Percentiles rank a stretch among this genome's conserved stretches.
phyloP scores from a whole-genome alignment of 2,113 vertebrate genomes.

The Protobothrops flavoviridis region DNA sequence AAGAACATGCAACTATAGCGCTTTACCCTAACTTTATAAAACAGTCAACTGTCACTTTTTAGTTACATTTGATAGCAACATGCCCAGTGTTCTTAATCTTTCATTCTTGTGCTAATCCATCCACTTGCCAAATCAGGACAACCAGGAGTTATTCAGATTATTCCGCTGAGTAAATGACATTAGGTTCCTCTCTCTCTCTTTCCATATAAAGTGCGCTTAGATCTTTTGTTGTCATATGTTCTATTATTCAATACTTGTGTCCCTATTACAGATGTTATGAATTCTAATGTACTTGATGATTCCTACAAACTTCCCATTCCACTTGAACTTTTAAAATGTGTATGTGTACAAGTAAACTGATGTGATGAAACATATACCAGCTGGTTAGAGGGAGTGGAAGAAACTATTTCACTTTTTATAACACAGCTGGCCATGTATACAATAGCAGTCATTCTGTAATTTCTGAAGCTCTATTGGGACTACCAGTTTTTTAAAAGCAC shows the following conservation, averaged over 20 bases:
- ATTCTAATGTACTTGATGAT: not conserved
- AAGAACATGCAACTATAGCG: conserved; percentile 25
- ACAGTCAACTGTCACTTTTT: not conserved
- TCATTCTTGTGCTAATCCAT: not conserved
- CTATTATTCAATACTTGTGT: not conserved
- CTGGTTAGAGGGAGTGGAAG: not conserved
- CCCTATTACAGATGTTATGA: not conserved
- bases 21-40: not conserved
- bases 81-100: not conserved
- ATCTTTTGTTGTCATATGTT: not conserved
- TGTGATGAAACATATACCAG: not conserved
- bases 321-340: not conserved
- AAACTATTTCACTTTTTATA: not conserved
- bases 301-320: not conserved
- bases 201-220: not conserved
- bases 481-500: not conserved
- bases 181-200: not conserved
- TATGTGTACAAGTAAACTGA: not conserved
- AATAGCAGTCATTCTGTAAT: not conserved
- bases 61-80: not conserved
- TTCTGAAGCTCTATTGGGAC: not conserved
- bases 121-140: not conserved
- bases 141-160: not conserved
- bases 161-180: not conserved
- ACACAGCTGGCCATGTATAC: not conserved